Evolutionary conservation across 2,888 invertebrate genomes (phyloP).

Genomic region (Aspidiotus destructor): DNA sequence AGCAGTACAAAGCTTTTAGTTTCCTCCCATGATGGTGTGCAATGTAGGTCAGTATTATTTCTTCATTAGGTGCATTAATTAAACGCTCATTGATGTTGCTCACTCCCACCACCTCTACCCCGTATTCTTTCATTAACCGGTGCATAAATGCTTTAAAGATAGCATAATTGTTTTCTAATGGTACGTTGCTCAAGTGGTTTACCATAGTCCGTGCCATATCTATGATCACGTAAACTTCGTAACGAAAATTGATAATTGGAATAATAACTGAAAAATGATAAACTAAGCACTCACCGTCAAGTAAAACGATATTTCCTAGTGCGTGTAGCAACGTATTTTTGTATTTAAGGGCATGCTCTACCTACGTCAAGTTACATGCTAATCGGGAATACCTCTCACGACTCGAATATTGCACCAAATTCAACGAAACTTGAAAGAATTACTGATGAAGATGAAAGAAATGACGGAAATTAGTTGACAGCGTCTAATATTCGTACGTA

Average conservation of each 20-base stretch:
- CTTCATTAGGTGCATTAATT: neutral
- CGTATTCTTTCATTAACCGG: neutral
- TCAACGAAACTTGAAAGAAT: too few relatives aligned
- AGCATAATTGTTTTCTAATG: neutral
- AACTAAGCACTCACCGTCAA: neutral
- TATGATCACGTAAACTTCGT: neutral
- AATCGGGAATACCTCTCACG: too few relatives aligned
- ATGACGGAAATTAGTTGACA: too few relatives aligned
- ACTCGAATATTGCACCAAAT: too few relatives aligned
- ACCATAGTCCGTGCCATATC: neutral
- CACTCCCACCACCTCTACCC: constrained; percentile 1
- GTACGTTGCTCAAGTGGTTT: neutral
- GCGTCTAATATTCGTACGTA: too few relatives aligned
- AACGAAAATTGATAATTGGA: neutral
- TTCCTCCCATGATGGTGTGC: neutral
- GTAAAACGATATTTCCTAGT: neutral
- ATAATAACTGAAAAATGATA: neutral
- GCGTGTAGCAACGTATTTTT: neutral
- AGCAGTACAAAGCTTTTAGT: neutral
- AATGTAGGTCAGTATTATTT: neutral
- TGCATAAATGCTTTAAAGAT: neutral
- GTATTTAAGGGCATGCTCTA: too few relatives aligned
- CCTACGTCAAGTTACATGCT: too few relatives aligned
- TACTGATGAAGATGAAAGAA: too few relatives aligned
- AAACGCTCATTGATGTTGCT: neutral